These are phyloP conservation scores for Gymnocypris eckloni DNA, from an alignment of 2,797 vertebrate species.

Conservation along the genomic window DNA sequence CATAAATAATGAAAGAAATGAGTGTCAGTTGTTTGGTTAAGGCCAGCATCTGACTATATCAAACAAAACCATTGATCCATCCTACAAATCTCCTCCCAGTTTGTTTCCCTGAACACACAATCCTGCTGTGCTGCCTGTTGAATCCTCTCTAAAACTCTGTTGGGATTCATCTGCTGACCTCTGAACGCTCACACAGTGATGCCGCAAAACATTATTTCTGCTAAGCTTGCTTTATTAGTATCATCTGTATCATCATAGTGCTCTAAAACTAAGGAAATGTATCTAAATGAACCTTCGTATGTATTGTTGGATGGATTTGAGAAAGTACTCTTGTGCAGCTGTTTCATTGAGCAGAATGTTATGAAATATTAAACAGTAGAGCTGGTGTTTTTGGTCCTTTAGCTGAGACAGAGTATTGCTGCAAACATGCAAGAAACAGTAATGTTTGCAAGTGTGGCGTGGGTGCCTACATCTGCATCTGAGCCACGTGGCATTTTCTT, in stretches of 20 bases:
- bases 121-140: not conserved
- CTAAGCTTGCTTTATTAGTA: not conserved
- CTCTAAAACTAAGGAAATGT: not conserved
- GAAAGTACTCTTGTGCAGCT: not conserved
- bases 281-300: not conserved
- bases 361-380: conserved; percentile 29
- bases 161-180: not conserved
- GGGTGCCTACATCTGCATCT: not conserved
- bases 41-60: conserved; percentile 13
- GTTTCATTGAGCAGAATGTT: not conserved
- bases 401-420: not conserved
- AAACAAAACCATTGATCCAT: conserved; percentile 26
- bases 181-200: not conserved
- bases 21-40: conserved; percentile 29
- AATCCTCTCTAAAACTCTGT: not conserved
- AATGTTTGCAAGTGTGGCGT: not conserved
- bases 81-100: not conserved
- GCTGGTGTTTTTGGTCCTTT: not conserved
- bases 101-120: not conserved
- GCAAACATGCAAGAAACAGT: not conserved
- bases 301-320: not conserved
- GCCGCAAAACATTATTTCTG: not conserved
- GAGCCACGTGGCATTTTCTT: not conserved
- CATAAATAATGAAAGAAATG: conserved; percentile 39
- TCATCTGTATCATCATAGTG: not conserved